Percentiles rank a stretch among this genome's conserved stretches.
Conservation (phyloP, 2,113 vertebrate species). For the Aythya baeri region DNA sequence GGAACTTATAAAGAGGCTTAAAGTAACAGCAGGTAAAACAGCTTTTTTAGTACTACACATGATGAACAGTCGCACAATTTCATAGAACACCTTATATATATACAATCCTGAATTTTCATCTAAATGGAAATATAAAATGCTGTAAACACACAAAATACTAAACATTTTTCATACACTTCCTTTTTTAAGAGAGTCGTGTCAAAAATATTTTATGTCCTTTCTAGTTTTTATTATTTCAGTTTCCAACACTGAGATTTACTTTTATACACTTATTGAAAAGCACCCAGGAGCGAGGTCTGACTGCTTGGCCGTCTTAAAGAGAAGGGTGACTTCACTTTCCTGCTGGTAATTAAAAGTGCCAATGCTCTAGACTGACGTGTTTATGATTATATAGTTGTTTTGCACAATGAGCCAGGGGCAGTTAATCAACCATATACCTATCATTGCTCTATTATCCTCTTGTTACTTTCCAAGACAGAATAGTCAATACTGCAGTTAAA, state of each 20-base stretch:
- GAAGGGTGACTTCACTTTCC: not conserved
- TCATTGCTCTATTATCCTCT: slow-evolving; percentile 25
- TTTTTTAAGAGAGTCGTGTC: not conserved
- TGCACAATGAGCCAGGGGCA: not conserved
- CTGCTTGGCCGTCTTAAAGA: not conserved
- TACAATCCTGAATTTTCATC: not conserved
- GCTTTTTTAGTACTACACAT: accelerated
- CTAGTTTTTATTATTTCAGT: not conserved
- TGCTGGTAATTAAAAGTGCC: slow-evolving; percentile 1
- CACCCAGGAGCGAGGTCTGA: not conserved
- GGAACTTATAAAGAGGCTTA: not conserved
- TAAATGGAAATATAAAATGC: not conserved
- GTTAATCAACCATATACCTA: not conserved
- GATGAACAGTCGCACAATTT: not conserved
- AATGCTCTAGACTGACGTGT: not conserved
- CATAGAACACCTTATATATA: too few relatives aligned
- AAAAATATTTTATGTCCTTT: not conserved
- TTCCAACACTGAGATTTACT: not conserved
- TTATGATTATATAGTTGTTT: not conserved
- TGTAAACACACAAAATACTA: not conserved
- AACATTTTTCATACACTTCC: not conserved
- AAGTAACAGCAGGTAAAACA: not conserved
- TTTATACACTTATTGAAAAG: not conserved
- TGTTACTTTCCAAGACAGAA: not conserved
- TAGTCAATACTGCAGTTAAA: not conserved